Evolutionary conservation across 2,888 invertebrate species (phyloP).

Genomic region (Thyatira batis): DNA sequence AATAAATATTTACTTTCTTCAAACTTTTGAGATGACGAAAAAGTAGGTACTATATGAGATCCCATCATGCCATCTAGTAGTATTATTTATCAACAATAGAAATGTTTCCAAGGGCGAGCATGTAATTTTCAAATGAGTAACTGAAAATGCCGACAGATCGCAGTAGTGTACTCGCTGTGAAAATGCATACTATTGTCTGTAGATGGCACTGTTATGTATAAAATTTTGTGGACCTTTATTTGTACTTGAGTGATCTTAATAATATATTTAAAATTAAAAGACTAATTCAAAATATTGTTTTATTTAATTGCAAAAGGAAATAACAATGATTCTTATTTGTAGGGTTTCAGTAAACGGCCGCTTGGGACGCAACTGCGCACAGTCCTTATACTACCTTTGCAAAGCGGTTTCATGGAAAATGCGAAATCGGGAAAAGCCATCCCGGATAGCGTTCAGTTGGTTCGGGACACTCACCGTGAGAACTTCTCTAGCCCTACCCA

Average conservation of each 20-base stretch:
- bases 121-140: constrained; percentile 6
- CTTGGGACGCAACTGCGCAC: constrained; percentile 4
- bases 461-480: constrained; percentile 63
- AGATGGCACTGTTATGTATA: constrained; percentile 8
- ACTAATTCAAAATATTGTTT: neutral
- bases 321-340: neutral
- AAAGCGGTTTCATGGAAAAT: constrained; percentile 48
- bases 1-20: too few relatives aligned
- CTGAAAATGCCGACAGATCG: constrained; percentile 27
- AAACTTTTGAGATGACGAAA: too few relatives aligned
- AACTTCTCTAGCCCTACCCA: constrained; percentile 43
- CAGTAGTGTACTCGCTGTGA: constrained; percentile 8
- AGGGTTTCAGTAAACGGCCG: neutral
- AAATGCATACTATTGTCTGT: neutral
- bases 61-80: neutral
- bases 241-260: too few relatives aligned
- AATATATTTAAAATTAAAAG: too few relatives aligned
- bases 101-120: neutral
- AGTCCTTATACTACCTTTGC: constrained; percentile 23
- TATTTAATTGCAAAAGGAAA: neutral
- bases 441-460: constrained; percentile 73
- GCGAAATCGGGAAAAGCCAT: constrained; percentile 65
- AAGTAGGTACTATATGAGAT: neutral
- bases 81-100: neutral
- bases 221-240: too few relatives aligned